Conservation (phyloP, 2,888 invertebrate genomes). For the Glaucopsyche alexis region DNA sequence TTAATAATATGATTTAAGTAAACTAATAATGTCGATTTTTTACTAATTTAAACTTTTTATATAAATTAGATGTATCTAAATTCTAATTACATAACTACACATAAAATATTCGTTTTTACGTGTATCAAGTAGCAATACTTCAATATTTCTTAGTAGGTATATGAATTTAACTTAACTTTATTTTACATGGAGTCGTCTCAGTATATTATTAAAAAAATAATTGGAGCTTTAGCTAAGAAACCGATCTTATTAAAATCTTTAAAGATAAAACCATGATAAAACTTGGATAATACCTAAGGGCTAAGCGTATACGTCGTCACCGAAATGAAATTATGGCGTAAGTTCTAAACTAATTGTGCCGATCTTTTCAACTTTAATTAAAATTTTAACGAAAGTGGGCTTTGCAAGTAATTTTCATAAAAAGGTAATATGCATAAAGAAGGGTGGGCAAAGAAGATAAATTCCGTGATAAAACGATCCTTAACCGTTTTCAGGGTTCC, state of each 20-base stretch:
- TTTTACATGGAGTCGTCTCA: too few species aligned
- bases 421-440: slow-evolving; percentile 30
- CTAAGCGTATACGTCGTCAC: slow-evolving; percentile 35
- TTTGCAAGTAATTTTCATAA: slow-evolving; percentile 30
- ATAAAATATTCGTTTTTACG: too few species aligned
- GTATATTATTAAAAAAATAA: background rate
- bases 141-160: too few species aligned
- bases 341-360: slow-evolving; percentile 41
- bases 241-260: background rate
- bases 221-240: background rate
- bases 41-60: too few species aligned
- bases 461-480: background rate
- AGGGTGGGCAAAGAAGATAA: slow-evolving; percentile 19
- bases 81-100: too few species aligned
- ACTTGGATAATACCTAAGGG: slow-evolving; percentile 29
- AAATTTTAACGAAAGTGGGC: slow-evolving; percentile 40
- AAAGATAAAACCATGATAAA: background rate
- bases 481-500: background rate
- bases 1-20: too few species aligned
- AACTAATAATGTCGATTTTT: too few species aligned
- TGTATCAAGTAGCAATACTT: too few species aligned
- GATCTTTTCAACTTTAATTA: slow-evolving; percentile 43
- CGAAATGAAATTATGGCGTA: slow-evolving; percentile 42
- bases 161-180: too few species aligned
- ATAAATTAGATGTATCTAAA: too few species aligned